phyloP scores from a whole-genome alignment of 2,113 vertebrate genomes.

The Carettochelys insculpta region DNA sequence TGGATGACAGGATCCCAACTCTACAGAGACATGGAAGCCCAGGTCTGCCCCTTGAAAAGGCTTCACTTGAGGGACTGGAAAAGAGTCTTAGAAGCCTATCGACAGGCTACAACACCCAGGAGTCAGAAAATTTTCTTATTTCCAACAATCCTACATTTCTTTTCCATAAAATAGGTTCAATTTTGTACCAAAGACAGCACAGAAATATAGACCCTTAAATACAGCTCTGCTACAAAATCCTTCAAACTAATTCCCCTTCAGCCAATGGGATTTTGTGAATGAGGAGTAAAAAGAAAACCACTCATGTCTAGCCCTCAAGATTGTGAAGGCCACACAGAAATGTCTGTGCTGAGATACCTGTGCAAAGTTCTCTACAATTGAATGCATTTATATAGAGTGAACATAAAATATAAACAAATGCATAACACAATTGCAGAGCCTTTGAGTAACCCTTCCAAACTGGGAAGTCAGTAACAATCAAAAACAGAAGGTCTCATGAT shows the following conservation, averaged over 20 bases:
- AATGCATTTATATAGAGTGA: not conserved
- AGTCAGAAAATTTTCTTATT: not conserved
- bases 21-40: not conserved
- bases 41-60: not conserved
- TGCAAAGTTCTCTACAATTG: not conserved
- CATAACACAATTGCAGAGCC: not conserved
- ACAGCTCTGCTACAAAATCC: not conserved
- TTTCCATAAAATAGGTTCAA: not conserved
- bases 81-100: not conserved
- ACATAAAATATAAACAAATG: not conserved
- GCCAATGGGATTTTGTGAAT: not conserved
- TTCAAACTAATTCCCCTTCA: not conserved
- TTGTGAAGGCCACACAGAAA: not conserved
- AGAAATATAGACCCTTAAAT: not conserved
- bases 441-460: not conserved
- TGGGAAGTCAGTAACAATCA: not conserved
- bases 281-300: not conserved
- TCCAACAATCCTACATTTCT: not conserved
- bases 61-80: not conserved
- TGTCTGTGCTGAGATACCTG: not conserved
- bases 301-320: not conserved
- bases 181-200: not conserved
- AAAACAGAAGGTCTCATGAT: conserved; percentile 20
- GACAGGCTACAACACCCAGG: not conserved
- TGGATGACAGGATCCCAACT: not conserved